Base-by-base conservation (phyloP, 2,888 invertebrate species). In the Nomada goodeniana region DNA sequence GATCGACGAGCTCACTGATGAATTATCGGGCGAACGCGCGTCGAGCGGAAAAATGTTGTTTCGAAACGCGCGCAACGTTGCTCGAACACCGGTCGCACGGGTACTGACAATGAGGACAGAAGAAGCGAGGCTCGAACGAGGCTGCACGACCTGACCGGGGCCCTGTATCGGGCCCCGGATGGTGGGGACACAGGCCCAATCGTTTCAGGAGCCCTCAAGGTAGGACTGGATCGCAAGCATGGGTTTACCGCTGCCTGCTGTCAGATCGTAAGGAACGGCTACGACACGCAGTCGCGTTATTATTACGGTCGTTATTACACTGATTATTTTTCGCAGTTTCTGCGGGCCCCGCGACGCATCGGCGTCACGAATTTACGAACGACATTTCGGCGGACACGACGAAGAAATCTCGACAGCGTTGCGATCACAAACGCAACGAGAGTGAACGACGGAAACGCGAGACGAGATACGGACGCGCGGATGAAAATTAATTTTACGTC, bases 141-240 rank as follows among this genome's bases (percentile, higher is more conserved):
- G 78, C 11, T 15, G 47, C 47, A 61, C 85, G 88, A 77, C 77
- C 74, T 83, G 83, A 55, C 47, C 70, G 59, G 59, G 88, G 82
- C 82, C 88, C 86, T 83, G 67, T 59, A 29, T 15, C 68, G 55
- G 76, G 77, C 82, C 64, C 76, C 26, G 52, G 10, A 29, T 78
- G 71, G 80, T 65, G 72, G 88, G 88, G 86, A 68, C 18, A 20
- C 18, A 20, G 23, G 70, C 52, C 75, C 84, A 76, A 72, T 74
- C 73, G 82, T 74, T 83, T 61, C 74, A 82, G 42, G 36, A 77
- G 76, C 77, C 82, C 82, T 76, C 84, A 52, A 86, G 82, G 82
- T 59, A 71, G 50, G 72, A 36, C 61, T 64, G 63, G 70, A 65
- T 78, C 72, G 63, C 78, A 36, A 42, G 65, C 76, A 75, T n/a